These are phyloP conservation scores for Salminus brasiliensis DNA, from an alignment of 2,113 vertebrate genomes.

Conservation along the genomic window DNA sequence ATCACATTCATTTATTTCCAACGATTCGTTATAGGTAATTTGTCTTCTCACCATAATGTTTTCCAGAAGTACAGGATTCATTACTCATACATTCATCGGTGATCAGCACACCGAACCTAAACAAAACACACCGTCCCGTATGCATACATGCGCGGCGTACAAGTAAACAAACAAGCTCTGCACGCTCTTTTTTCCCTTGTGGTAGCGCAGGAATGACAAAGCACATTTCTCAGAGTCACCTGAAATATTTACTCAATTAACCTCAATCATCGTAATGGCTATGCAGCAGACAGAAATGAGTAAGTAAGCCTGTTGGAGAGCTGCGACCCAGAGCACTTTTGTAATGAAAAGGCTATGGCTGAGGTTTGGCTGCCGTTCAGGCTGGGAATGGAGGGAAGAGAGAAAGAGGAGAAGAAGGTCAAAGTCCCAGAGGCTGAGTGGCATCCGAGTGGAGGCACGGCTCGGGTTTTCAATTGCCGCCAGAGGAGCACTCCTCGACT, in stretches of 20 bases:
- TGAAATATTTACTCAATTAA: conserved; percentile 49
- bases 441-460: conserved; percentile 31
- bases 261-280: conserved; percentile 52
- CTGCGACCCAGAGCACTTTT: conserved; percentile 40
- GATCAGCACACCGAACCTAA: neutral
- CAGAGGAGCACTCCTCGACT: conserved; percentile 44
- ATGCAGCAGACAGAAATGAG: conserved; percentile 29
- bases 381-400: neutral
- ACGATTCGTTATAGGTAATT: conserved; percentile 27
- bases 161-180: conserved; percentile 8
- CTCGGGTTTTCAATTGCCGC: conserved; percentile 17
- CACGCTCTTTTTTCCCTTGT: neutral
- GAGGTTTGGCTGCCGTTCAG: conserved; percentile 49
- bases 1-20: conserved; percentile 29
- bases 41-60: conserved; percentile 22
- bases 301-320: conserved; percentile 16
- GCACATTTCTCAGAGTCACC: neutral
- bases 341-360: conserved; percentile 45
- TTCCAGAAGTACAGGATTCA: conserved; percentile 5
- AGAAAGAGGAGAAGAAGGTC: conserved; percentile 3
- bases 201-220: conserved; percentile 18
- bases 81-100: conserved; percentile 23
- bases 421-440: conserved; percentile 10
- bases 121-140: neutral
- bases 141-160: neutral